Base-by-base conservation (phyloP, 2,797 vertebrate genomes). In the Pantherophis vulpinus region DNA sequence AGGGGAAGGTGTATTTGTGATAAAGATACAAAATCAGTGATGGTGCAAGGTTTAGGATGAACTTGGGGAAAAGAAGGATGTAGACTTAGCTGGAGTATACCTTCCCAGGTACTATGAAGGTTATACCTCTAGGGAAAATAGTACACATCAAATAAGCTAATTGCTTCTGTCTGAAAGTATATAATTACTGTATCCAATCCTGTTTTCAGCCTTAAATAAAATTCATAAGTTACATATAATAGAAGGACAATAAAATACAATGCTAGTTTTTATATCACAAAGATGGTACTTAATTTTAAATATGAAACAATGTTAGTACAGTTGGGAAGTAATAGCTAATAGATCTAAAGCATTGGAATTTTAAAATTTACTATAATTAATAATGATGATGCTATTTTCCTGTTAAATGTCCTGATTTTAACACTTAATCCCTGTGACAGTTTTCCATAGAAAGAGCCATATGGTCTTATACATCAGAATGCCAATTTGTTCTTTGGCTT, bases 371-470 rank as follows among this genome's bases (percentile, higher is more conserved):
- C 59, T 42, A 54, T 66, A 61, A 37, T 88, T 51, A 60, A 55
- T 59, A 20, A 13, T 83, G 47, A 10, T 60, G 42, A 23, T 88
- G 61, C 37, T 79, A 14, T 47, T 29, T 74, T 93, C 12, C 20
- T 9, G 20, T 54, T 32, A 8, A 51, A 16, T 13, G 20, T 42
- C 29, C 54, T 5, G 12, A n/a, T 79, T 87, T 91, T 60, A 5
- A 63, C 47, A 0, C 2, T 60, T 60, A 18, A 32, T 92, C 55
- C 0, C 12, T 11, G 1, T 5, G 23, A 16, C 1, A 47, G 70
- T 16, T 54, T 93, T 92, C 79, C 12, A 1, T 32, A 60, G 37
- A 13, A 25, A 59, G 92, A 86, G 0, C 27, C 29, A 93, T 92
- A 10, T 88, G 9, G 12, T 13, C 5, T 47, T 91, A 86, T 5